A percentile compares a stretch with the other conserved stretches of the same genome.
phyloP scores from a whole-genome alignment of 1,140 invertebrate species.

The Aphidius gifuensis region DNA sequence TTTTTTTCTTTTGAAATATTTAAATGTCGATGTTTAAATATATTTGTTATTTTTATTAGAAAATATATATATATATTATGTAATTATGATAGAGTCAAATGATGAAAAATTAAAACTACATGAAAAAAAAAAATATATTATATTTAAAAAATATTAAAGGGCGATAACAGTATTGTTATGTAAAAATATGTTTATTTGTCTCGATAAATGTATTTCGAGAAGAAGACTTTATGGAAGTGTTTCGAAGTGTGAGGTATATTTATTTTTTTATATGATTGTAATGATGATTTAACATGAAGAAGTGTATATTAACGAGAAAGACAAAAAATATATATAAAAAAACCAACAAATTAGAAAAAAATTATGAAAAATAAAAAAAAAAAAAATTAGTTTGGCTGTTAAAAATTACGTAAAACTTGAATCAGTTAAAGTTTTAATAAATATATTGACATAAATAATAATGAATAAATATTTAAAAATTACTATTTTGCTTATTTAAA shows the following conservation, averaged over 20 bases:
- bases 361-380: background rate
- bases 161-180: background rate
- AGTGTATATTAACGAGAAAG: background rate
- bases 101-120: background rate
- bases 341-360: background rate
- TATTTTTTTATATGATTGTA: conserved; percentile 18
- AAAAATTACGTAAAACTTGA: too few species aligned
- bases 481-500: too few species aligned
- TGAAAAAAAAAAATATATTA: background rate
- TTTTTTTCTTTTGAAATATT: too few species aligned
- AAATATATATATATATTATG: background rate
- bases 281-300: background rate
- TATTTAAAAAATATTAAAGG: background rate
- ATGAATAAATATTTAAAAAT: background rate
- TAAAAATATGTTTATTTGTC: conserved; percentile 2
- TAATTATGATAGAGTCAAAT: background rate
- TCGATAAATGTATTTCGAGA: background rate
- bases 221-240: conserved; percentile 19
- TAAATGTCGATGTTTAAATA: too few species aligned
- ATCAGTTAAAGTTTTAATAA: too few species aligned
- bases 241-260: conserved; percentile 19
- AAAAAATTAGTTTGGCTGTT: background rate
- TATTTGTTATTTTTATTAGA: background rate
- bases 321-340: background rate
- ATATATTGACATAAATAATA: background rate